These are phyloP conservation scores for Syngnathus rostellatus DNA, from an alignment of 2,797 vertebrate genomes.

Conservation along the genomic window DNA sequence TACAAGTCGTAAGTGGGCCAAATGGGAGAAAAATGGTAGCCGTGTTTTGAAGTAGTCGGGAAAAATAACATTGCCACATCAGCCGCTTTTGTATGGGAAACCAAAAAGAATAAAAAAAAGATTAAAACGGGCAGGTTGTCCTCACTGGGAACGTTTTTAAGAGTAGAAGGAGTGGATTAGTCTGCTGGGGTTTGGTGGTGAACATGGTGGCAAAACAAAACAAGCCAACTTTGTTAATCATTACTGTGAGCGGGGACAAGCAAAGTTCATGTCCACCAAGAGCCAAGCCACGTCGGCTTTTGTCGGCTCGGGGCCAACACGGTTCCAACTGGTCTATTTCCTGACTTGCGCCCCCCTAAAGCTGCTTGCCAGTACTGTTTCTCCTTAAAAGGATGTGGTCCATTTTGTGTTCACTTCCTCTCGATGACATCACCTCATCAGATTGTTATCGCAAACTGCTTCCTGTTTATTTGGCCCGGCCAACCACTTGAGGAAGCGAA, in stretches of 20 bases:
- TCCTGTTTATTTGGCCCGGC: conserved; percentile 66
- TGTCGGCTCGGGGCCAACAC: too few species aligned
- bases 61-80: background rate
- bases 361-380: conserved; percentile 8
- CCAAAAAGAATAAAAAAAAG: conserved; percentile 15
- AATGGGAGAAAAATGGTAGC: background rate
- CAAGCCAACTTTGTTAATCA: background rate
- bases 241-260: background rate
- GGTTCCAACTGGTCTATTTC: background rate
- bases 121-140: conserved; percentile 32
- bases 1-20: background rate
- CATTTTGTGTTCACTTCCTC: conserved; percentile 37
- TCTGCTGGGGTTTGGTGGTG: conserved; percentile 16
- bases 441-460: conserved; percentile 62
- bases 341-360: background rate
- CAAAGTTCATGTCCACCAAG: background rate
- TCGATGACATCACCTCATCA: conserved; percentile 52
- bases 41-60: background rate
- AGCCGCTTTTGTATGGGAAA: conserved; percentile 8
- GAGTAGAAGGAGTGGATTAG: conserved; percentile 48
- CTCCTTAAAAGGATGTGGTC: conserved; percentile 60
- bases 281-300: too few species aligned
- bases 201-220: conserved; percentile 5
- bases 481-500: background rate
- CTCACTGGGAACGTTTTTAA: conserved; percentile 3